Evolutionary conservation across 2,113 vertebrate species (phyloP).

Genomic region (Tautogolabrus adspersus): DNA sequence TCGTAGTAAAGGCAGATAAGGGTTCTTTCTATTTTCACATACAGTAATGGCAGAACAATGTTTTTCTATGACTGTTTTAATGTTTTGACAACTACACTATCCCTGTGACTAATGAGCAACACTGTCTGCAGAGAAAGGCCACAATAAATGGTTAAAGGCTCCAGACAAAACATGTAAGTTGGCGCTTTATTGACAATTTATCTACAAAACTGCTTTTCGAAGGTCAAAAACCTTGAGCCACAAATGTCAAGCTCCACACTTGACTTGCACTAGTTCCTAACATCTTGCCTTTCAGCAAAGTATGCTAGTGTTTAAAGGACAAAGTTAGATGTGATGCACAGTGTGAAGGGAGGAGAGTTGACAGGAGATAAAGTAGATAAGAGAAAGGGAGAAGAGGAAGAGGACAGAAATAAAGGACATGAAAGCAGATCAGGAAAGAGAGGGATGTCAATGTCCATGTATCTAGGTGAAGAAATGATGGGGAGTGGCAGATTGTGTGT

Average conservation of each 20-base stretch:
- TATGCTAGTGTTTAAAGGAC: conserved; percentile 17
- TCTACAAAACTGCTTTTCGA: not conserved
- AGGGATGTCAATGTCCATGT: conserved; percentile 72
- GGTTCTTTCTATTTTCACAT: no score
- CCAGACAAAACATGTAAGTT: not conserved
- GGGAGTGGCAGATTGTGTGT: conserved; percentile 64
- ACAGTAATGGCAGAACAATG: no score
- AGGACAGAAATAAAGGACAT: conserved; percentile 53
- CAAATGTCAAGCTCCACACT: conserved; percentile 4
- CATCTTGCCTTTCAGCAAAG: conserved; percentile 19
- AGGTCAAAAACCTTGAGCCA: conserved; percentile 6
- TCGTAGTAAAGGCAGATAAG: no score
- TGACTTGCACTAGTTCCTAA: not conserved
- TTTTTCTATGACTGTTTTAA: no score
- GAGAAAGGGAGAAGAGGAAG: conserved; percentile 22
- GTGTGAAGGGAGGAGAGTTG: conserved; percentile 32
- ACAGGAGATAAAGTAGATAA: conserved; percentile 27
- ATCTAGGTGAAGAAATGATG: conserved; percentile 70
- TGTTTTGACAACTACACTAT: no score
- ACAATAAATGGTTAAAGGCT: no score
- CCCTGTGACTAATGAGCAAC: no score
- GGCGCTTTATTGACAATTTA: not conserved
- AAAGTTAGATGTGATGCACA: conserved; percentile 22
- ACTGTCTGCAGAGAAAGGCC: no score
- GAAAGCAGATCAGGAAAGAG: conserved; percentile 64